Conservation (phyloP, 2,888 invertebrate species). For the Dimorphilus gyrociliatus region DNA sequence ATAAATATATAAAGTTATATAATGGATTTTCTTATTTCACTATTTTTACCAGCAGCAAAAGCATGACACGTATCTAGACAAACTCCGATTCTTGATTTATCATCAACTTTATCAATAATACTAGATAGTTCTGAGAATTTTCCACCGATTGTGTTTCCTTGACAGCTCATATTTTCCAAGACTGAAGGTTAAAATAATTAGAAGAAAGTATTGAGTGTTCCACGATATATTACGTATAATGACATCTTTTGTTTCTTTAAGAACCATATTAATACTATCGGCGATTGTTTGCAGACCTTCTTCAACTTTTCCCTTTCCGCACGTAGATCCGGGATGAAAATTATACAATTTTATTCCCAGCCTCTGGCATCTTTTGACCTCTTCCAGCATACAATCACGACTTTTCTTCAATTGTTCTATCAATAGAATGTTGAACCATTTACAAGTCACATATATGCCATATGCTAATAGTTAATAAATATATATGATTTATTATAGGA, state of each 20-base stretch:
- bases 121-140: slow-evolving; percentile 32
- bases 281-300: slow-evolving; percentile 32
- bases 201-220: background rate
- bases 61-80: slow-evolving; percentile 41
- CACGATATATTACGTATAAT: slow-evolving; percentile 19
- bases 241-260: slow-evolving; percentile 21
- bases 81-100: slow-evolving; percentile 37
- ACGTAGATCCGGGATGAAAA: slow-evolving; percentile 40
- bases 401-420: slow-evolving; percentile 36
- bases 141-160: slow-evolving; percentile 37
- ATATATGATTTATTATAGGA: too few species aligned
- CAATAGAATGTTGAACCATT: too few species aligned
- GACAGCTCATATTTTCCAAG: slow-evolving; percentile 37
- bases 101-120: slow-evolving; percentile 31
- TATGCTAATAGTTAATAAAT: too few species aligned
- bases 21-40: background rate
- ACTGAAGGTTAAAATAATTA: slow-evolving; percentile 19
- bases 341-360: slow-evolving; percentile 39
- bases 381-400: slow-evolving; percentile 36
- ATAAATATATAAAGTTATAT: slow-evolving; percentile 2
- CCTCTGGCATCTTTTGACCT: slow-evolving; percentile 38
- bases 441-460: too few species aligned
- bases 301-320: slow-evolving; percentile 21
- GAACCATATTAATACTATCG: slow-evolving; percentile 32
- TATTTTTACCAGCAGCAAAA: slow-evolving; percentile 35